Conservation (phyloP, 1,140 invertebrate species). For the Lordiphosa mommai region DNA sequence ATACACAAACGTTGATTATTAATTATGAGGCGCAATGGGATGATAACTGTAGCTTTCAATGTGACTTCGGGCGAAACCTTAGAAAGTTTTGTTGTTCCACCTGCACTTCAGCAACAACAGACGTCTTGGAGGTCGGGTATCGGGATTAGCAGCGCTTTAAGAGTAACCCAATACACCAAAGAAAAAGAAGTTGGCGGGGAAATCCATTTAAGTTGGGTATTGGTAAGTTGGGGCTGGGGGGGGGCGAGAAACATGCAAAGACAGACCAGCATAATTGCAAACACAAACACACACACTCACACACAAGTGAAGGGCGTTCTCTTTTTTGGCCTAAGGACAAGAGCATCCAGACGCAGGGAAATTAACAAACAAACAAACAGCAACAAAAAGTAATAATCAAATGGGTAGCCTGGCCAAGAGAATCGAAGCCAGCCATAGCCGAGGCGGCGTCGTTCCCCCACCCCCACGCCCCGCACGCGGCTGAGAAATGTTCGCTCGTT, state of each 20-base stretch:
- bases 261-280: constrained; percentile 71
- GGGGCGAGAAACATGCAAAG: constrained; percentile 33
- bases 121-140: not conserved
- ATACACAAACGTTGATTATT: constrained; percentile 71
- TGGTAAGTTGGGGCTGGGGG: too few relatives aligned
- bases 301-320: constrained; percentile 35
- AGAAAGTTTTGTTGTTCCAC: constrained; percentile 27
- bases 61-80: constrained; percentile 41
- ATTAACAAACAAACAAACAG: constrained; percentile 19
- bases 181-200: constrained; percentile 39
- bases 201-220: constrained; percentile 54
- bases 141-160: constrained; percentile 35
- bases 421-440: not conserved
- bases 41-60: constrained; percentile 48
- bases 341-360: not conserved
- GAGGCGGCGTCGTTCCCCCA: not conserved
- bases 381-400: constrained; percentile 60
- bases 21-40: constrained; percentile 63
- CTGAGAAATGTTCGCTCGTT: constrained; percentile 48
- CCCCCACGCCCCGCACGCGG: constrained; percentile 4
- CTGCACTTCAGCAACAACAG: not conserved
- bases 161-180: constrained; percentile 48
- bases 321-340: not conserved
- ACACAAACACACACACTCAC: constrained; percentile 8
- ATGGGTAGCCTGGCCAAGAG: constrained; percentile 27